Evolutionary conservation across 1,140 invertebrate species (phyloP).

Genomic region (Riptortus pedestris): DNA sequence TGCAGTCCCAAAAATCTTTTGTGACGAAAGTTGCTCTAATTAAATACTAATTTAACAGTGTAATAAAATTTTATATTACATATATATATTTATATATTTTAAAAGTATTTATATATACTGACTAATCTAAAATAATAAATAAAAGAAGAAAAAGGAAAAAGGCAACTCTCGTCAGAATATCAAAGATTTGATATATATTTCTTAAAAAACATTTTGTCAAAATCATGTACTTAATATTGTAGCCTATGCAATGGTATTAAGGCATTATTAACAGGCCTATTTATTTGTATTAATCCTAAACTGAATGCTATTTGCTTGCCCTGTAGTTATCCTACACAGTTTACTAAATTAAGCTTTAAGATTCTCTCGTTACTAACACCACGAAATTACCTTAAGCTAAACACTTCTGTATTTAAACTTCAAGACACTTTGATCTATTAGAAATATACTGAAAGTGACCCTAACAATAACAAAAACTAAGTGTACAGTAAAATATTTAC

Average conservation of each 20-base stretch:
- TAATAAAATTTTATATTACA: not conserved
- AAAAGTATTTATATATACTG: not conserved
- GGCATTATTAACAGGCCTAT: constrained; percentile 26
- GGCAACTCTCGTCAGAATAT: constrained; percentile 14
- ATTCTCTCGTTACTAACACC: constrained; percentile 10
- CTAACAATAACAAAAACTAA: constrained; percentile 19
- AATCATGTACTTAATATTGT: constrained; percentile 22
- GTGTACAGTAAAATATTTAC: constrained; percentile 9
- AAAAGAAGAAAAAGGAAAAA: not conserved
- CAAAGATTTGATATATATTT: constrained; percentile 14
- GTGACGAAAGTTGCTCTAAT: constrained; percentile 5
- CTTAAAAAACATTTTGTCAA: constrained; percentile 18
- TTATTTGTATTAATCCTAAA: constrained; percentile 18
- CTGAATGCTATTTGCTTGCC: constrained; percentile 23
- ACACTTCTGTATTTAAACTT: constrained; percentile 13
- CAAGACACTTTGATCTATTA: constrained; percentile 24
- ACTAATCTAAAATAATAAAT: not conserved
- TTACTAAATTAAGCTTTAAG: constrained; percentile 26
- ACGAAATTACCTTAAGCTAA: constrained; percentile 22
- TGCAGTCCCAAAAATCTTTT: constrained; percentile 6
- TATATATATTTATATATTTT: not conserved
- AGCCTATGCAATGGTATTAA: constrained; percentile 26
- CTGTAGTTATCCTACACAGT: constrained; percentile 26
- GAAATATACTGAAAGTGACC: constrained; percentile 17
- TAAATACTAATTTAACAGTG: constrained; percentile 12